Evolutionary conservation across 2,888 invertebrate species (phyloP).

Genomic region (Acrobasis suavella): DNA sequence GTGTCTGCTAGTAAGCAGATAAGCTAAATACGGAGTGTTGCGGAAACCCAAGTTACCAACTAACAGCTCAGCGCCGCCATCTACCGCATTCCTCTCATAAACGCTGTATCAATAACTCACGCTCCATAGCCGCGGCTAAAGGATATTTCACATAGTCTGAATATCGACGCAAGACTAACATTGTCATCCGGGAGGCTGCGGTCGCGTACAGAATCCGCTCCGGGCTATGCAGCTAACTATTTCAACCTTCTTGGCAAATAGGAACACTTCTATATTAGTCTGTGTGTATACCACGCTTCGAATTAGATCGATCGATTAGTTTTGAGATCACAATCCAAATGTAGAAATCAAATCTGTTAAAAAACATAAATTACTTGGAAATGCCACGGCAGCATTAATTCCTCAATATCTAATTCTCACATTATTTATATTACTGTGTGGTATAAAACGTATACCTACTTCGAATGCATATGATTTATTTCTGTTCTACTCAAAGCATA

Average conservation of each 20-base stretch:
- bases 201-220: slow-evolving; percentile 49
- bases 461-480: neutral
- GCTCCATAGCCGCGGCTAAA: slow-evolving; percentile 52
- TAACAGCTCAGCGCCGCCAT: slow-evolving; percentile 19
- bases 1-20: neutral
- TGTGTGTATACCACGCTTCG: slow-evolving; percentile 3
- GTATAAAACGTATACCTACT: neutral
- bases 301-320: neutral
- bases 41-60: slow-evolving; percentile 32
- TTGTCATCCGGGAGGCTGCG: slow-evolving; percentile 57
- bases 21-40: neutral
- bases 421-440: neutral
- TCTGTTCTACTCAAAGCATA: neutral
- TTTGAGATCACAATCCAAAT: too few species aligned
- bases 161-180: slow-evolving; percentile 57
- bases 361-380: too few species aligned
- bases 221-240: slow-evolving; percentile 55
- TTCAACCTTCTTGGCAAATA: slow-evolving; percentile 40
- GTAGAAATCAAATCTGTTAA: too few species aligned
- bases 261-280: slow-evolving; percentile 29
- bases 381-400: too few species aligned
- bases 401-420: too few species aligned
- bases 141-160: slow-evolving; percentile 65
- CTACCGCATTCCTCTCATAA: slow-evolving; percentile 45
- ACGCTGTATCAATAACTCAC: slow-evolving; percentile 61